phyloP scores from a whole-genome alignment of 2,888 invertebrate species.

The Andrena fulva region DNA sequence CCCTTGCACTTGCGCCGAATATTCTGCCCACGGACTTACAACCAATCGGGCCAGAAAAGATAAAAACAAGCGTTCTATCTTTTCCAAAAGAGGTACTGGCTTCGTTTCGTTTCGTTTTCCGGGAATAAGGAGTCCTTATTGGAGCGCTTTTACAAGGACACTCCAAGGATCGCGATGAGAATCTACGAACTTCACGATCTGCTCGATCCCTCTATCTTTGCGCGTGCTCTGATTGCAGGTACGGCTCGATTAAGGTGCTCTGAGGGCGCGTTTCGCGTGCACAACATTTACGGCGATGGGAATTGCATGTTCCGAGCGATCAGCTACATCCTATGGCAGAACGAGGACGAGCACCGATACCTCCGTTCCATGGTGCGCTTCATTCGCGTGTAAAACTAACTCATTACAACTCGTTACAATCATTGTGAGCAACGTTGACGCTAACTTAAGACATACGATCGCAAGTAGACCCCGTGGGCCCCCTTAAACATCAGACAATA shows the following conservation, averaged over 20 bases:
- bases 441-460: too few relatives aligned
- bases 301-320: slow-evolving; percentile 82
- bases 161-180: background rate
- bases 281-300: slow-evolving; percentile 81
- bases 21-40: slow-evolving; percentile 1
- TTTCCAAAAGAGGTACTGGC: slow-evolving; percentile 58
- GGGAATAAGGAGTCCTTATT: background rate
- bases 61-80: slow-evolving; percentile 41
- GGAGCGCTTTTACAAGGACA: background rate
- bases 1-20: background rate
- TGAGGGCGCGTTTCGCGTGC: slow-evolving; percentile 80
- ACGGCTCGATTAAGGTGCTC: slow-evolving; percentile 78
- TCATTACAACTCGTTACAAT: too few relatives aligned
- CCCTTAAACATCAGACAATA: too few relatives aligned
- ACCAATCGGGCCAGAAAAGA: slow-evolving; percentile 2
- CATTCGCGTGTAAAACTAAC: background rate
- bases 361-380: slow-evolving; percentile 74
- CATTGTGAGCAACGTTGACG: too few relatives aligned
- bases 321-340: slow-evolving; percentile 80
- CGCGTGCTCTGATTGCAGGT: slow-evolving; percentile 46
- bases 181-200: background rate
- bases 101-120: too few relatives aligned
- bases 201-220: background rate
- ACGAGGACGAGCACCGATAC: slow-evolving; percentile 77
- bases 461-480: too few relatives aligned